A percentile compares a stretch with the other conserved stretches of the same genome.
phyloP scores from a whole-genome alignment of 2,113 vertebrate genomes.

The Chaetodon trifascialis region DNA sequence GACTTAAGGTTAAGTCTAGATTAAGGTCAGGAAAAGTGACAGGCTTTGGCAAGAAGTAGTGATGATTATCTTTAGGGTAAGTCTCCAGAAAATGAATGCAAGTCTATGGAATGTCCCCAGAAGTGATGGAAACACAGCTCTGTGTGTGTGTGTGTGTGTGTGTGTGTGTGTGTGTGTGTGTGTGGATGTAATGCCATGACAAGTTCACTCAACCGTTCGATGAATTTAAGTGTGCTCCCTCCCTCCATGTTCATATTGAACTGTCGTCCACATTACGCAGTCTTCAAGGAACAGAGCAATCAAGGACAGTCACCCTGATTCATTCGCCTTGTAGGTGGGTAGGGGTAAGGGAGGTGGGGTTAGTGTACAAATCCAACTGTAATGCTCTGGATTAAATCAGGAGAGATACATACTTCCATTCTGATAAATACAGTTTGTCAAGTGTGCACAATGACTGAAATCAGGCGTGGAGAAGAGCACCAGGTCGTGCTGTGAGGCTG shows the following conservation, averaged over 20 bases:
- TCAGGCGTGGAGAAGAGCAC: constrained; percentile 54
- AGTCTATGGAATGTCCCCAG: no score
- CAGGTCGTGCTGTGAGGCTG: constrained; percentile 57
- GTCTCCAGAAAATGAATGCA: no score
- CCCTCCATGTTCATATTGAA: constrained; percentile 54
- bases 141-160: constrained; percentile 9
- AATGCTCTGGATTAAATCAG: constrained; percentile 24
- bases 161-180: constrained; percentile 20
- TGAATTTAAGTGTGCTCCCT: constrained; percentile 58
- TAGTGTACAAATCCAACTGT: constrained; percentile 49
- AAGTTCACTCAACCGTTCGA: constrained; percentile 70
- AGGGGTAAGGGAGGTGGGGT: not conserved
- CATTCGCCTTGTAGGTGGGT: constrained; percentile 31
- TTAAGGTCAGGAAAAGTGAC: no score
- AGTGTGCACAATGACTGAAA: constrained; percentile 67
- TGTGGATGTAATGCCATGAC: constrained; percentile 39
- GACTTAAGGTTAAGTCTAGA: no score
- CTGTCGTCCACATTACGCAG: constrained; percentile 55
- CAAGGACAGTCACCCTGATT: constrained; percentile 66
- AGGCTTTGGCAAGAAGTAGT: no score
- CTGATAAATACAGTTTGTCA: constrained; percentile 45
- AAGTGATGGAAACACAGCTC: no score
- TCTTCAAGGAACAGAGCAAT: constrained; percentile 67
- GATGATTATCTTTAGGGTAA: no score
- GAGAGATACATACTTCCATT: constrained; percentile 24